These are phyloP conservation scores for Dipodomys ordii DNA, from an alignment of 2,113 vertebrate genomes.

Conservation along the genomic window DNA sequence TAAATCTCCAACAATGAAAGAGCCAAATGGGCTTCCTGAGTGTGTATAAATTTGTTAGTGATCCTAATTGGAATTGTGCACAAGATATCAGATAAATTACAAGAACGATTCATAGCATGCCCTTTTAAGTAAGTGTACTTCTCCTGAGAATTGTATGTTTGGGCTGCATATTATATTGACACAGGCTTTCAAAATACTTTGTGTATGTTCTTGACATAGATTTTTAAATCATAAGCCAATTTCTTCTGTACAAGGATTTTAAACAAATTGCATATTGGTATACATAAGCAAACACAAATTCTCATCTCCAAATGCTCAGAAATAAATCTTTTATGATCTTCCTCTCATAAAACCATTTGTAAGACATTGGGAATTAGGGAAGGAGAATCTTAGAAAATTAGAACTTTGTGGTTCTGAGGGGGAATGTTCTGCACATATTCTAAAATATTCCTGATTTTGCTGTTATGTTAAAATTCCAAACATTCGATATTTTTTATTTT, in stretches of 20 bases:
- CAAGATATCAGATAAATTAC: neutral
- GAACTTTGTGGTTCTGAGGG: neutral
- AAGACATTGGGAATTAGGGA: constrained; percentile 30
- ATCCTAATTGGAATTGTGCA: constrained; percentile 40
- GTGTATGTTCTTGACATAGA: neutral
- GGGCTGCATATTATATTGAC: neutral
- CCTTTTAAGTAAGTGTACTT: constrained; percentile 2
- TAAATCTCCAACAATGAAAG: constrained; percentile 31
- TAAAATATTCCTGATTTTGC: neutral
- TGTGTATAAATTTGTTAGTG: constrained; percentile 28
- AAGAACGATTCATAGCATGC: neutral
- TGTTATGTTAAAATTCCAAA: neutral
- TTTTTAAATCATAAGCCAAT: constrained; percentile 60
- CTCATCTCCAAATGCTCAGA: neutral
- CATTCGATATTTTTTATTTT: no score
- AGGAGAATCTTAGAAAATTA: neutral
- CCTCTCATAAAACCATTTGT: neutral
- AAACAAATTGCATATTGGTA: neutral
- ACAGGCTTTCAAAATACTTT: constrained; percentile 13
- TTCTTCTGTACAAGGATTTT: constrained; percentile 55
- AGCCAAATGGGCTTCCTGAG: constrained; percentile 15
- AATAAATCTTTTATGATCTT: neutral
- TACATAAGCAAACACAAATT: neutral
- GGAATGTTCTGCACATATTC: neutral
- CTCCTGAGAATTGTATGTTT: constrained; percentile 3